phyloP scores from a whole-genome alignment of 35 echinoderm and acorn worm genomes.

The Ophioderma brevispina region DNA sequence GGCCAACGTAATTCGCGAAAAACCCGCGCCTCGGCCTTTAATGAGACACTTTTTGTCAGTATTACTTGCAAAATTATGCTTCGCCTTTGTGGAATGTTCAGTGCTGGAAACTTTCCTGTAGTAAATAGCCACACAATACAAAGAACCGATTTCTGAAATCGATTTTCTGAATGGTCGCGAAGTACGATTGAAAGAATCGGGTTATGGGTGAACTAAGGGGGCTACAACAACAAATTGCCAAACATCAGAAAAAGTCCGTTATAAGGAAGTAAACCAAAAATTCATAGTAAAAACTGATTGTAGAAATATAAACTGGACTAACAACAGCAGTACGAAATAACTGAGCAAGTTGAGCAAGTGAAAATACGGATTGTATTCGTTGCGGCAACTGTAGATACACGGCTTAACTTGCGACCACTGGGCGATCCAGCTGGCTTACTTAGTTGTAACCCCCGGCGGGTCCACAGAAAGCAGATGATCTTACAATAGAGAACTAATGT shows the following conservation, averaged over 20 bases:
- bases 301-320: constrained; percentile 90
- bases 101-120: too few species aligned
- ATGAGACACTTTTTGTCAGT: too few species aligned
- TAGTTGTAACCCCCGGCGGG: constrained; percentile 5
- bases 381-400: background rate
- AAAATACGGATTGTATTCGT: constrained; percentile 63
- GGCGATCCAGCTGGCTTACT: background rate
- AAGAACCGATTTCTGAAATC: too few species aligned
- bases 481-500: constrained; percentile 69
- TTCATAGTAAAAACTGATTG: constrained; percentile 74
- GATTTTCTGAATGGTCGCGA: too few species aligned
- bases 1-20: too few species aligned
- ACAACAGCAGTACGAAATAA: constrained; percentile 74
- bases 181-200: too few species aligned
- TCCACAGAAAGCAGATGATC: constrained; percentile 58
- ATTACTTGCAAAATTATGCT: too few species aligned
- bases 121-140: too few species aligned
- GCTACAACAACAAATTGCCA: too few species aligned
- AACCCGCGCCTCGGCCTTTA: too few species aligned
- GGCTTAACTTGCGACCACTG: background rate
- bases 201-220: too few species aligned
- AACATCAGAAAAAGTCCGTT: constrained; percentile 66
- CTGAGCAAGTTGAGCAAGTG: constrained; percentile 56
- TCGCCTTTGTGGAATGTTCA: too few species aligned
- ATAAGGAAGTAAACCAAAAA: constrained; percentile 68